Conservation (phyloP, 2,888 invertebrate species). For the Nemotelus nigrinus region DNA sequence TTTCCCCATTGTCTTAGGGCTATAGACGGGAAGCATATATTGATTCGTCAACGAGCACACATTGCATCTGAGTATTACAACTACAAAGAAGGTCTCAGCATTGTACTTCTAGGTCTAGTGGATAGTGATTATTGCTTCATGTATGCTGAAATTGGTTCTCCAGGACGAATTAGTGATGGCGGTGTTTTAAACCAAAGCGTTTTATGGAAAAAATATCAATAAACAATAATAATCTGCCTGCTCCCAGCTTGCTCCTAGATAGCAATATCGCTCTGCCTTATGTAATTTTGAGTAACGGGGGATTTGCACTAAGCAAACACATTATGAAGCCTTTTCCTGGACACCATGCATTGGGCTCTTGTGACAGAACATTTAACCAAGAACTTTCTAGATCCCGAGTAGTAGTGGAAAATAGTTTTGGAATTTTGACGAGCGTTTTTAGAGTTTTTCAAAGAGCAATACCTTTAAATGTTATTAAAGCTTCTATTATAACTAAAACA, state of each 20-base stretch:
- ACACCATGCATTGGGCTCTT: not conserved
- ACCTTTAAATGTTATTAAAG: too few relatives aligned
- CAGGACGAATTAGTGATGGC: slow-evolving; percentile 55
- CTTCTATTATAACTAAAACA: too few relatives aligned
- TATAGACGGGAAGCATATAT: too few relatives aligned
- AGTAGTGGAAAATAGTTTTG: slow-evolving; percentile 19
- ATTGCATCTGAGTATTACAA: slow-evolving; percentile 50
- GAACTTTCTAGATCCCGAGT: not conserved
- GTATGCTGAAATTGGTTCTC: slow-evolving; percentile 56
- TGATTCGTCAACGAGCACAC: not conserved
- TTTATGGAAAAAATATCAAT: not conserved
- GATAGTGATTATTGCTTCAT: slow-evolving; percentile 57
- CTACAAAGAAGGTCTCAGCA: slow-evolving; percentile 56
- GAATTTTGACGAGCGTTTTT: slow-evolving; percentile 3
- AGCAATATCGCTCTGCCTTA: not conserved
- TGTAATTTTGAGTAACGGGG: slow-evolving; percentile 1
- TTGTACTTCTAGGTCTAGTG: slow-evolving; percentile 56
- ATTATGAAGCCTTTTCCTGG: slow-evolving; percentile 33
- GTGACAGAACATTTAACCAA: not conserved
- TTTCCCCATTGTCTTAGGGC: too few relatives aligned
- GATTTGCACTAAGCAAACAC: not conserved
- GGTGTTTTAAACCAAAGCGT: slow-evolving; percentile 50
- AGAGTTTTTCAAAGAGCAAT: not conserved
- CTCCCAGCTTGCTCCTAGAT: not conserved
- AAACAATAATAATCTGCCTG: not conserved